Conservation (phyloP, 2,113 vertebrate species). For the Nycticorax nycticorax region DNA sequence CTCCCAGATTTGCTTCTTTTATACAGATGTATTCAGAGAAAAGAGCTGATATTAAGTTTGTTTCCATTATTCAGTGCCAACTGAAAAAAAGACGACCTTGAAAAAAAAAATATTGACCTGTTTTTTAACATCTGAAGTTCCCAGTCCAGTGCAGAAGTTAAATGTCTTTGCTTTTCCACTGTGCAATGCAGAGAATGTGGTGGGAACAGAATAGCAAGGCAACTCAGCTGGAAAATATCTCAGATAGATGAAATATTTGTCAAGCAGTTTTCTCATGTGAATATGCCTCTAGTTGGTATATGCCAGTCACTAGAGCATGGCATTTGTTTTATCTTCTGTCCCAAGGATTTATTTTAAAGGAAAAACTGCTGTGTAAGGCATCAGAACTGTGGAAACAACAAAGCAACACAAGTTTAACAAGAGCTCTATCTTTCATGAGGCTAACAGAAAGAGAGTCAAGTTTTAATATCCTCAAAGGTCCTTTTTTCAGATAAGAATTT, state of each 20-base stretch:
- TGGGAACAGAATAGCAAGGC: slow-evolving; percentile 77
- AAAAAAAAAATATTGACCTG: slow-evolving; percentile 15
- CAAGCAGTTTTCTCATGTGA: slow-evolving; percentile 81
- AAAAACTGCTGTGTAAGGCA: slow-evolving; percentile 43
- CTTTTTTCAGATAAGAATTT: slow-evolving; percentile 49
- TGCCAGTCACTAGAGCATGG: slow-evolving; percentile 68
- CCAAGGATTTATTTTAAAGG: slow-evolving; percentile 46
- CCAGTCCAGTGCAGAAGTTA: slow-evolving; percentile 67
- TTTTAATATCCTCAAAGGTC: slow-evolving; percentile 49
- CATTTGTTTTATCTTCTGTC: slow-evolving; percentile 71
- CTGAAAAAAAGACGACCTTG: background rate
- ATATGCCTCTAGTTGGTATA: slow-evolving; percentile 73
- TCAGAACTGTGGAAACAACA: slow-evolving; percentile 24
- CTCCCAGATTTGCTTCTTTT: slow-evolving; percentile 34
- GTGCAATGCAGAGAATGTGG: slow-evolving; percentile 75
- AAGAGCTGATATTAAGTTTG: slow-evolving; percentile 48
- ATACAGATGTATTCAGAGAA: slow-evolving; percentile 10
- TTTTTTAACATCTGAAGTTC: slow-evolving; percentile 70
- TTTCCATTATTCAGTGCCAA: slow-evolving; percentile 54
- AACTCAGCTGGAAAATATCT: slow-evolving; percentile 82
- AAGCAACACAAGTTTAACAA: slow-evolving; percentile 8
- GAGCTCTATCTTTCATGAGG: background rate
- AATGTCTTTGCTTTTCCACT: slow-evolving; percentile 75
- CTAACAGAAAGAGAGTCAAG: slow-evolving; percentile 26
- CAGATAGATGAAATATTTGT: slow-evolving; percentile 80